A percentile compares a stretch with the other conserved stretches of the same genome.
These are phyloP conservation scores for Gymnocheta viridis DNA, from an alignment of 2,888 invertebrate genomes.

Conservation along the genomic window DNA sequence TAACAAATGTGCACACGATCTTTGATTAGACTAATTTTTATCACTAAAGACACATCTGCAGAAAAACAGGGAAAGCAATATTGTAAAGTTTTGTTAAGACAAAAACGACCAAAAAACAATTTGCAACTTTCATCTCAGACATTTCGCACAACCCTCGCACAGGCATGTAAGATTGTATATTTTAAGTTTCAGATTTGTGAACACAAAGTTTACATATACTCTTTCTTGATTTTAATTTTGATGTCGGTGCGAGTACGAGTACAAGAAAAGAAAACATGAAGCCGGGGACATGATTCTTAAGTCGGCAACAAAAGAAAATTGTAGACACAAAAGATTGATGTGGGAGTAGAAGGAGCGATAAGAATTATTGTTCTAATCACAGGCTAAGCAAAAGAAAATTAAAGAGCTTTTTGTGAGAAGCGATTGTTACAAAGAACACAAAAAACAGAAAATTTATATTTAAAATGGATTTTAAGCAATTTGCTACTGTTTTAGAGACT, in stretches of 20 bases:
- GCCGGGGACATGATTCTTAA: constrained; percentile 44
- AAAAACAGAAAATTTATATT: not conserved
- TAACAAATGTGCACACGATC: too few relatives aligned
- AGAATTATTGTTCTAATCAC: constrained; percentile 59
- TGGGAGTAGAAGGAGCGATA: constrained; percentile 39
- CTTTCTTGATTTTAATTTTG: constrained; percentile 26
- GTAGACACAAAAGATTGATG: constrained; percentile 40
- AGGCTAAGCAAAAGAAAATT: constrained; percentile 31
- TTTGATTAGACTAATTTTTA: too few relatives aligned
- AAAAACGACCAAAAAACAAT: too few relatives aligned
- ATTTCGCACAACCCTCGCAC: constrained; percentile 6
- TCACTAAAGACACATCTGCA: too few relatives aligned
- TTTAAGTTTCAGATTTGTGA: constrained; percentile 4
- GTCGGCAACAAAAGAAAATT: constrained; percentile 32
- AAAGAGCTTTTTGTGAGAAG: constrained; percentile 1
- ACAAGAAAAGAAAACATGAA: constrained; percentile 38
- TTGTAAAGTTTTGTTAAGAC: too few relatives aligned
- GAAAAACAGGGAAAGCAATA: too few relatives aligned
- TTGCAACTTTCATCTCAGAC: too few relatives aligned
- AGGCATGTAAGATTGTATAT: constrained; percentile 1
- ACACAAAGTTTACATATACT: not conserved
- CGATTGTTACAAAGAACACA: not conserved
- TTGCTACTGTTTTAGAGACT: not conserved
- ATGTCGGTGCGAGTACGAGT: constrained; percentile 19
- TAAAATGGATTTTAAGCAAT: not conserved